Evolutionary conservation across 2,888 invertebrate species (phyloP), one percentile per base, ranked within the genome.

Genomic region (Pristionchus japonicus): DNA sequence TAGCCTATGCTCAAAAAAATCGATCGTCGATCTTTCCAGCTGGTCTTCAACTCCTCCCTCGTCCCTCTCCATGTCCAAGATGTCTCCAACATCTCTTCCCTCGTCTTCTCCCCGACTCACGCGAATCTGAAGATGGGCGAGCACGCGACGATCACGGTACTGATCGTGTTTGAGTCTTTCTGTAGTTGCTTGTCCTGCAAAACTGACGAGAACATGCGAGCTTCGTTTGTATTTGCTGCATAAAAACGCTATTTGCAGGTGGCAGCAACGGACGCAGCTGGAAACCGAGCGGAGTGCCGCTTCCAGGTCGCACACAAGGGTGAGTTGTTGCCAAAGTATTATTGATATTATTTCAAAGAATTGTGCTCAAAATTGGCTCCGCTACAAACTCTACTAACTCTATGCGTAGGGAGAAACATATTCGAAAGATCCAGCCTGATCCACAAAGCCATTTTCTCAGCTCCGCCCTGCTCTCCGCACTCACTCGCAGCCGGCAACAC

Each of bases 381-480:
- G n/a, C n/a, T n/a, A n/a, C n/a, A n/a, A n/a, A n/a, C n/a, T n/a
- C n/a, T n/a, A n/a, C n/a, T n/a, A n/a, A n/a, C n/a, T n/a, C n/a
- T n/a, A n/a, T n/a, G n/a, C n/a, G n/a, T n/a, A n/a, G n/a, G n/a
- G n/a, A n/a, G 40, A 77, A 49, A 23, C 40, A 77, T 40, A n/a
- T 43, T 80, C 27, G 40, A 84, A 40, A 27, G 64, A 52, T 52
- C 23, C 64, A n/a, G n/a, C n/a, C n/a, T n/a, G n/a, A n/a, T n/a
- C n/a, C n/a, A n/a, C n/a, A n/a, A n/a, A n/a, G n/a, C n/a, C n/a
- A n/a, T n/a, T n/a, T 23, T 92, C 93, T 89, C 91, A 94, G 93
- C 93, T 1, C 93, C 93, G 70, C 90, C 92, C 23, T 98, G 98
- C 93, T 97, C 98, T 0, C 97, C 97, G 93, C 98, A 98, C 97